phyloP scores from a whole-genome alignment of 37 sponge, comb jelly and placozoan species.

The Spongilla lacustris region DNA sequence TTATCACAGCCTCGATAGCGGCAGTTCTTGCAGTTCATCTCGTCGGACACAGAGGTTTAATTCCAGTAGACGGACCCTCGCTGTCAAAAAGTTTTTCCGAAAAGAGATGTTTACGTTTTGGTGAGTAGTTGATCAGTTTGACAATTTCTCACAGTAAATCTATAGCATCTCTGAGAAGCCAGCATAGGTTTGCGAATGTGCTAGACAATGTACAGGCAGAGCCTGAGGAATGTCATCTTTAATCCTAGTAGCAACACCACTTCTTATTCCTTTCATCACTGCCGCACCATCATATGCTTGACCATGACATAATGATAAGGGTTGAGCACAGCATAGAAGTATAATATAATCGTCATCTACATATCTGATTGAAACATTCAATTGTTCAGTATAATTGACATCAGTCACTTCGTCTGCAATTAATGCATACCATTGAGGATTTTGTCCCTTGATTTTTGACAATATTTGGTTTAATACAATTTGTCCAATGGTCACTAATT shows the following conservation, averaged over 20 bases:
- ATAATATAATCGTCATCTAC: constrained; percentile 35
- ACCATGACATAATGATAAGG: constrained; percentile 55
- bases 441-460: constrained; percentile 21
- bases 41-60: constrained; percentile 65
- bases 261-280: constrained; percentile 54
- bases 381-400: constrained; percentile 34
- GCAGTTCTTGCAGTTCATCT: constrained; percentile 65
- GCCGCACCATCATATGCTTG: constrained; percentile 81
- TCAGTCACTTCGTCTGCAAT: constrained; percentile 51
- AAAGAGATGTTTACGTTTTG: constrained; percentile 56
- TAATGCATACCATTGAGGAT: constrained; percentile 44
- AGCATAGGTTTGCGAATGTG: constrained; percentile 69
- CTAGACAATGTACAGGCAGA: constrained; percentile 71
- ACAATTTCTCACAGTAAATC: constrained; percentile 55
- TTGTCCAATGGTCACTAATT: constrained; percentile 1
- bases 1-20: constrained; percentile 51
- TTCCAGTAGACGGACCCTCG: constrained; percentile 2
- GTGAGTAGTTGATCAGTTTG: constrained; percentile 48
- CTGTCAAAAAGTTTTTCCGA: constrained; percentile 16
- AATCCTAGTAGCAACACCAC: constrained; percentile 58
- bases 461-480: not conserved
- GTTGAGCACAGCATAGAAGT: constrained; percentile 22
- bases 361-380: constrained; percentile 43
- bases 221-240: constrained; percentile 50
- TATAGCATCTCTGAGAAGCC: constrained; percentile 46